Evolutionary conservation across 2,888 invertebrate genomes (phyloP), one percentile per base, ranked within the genome.

Genomic region (Pristionchus maxplancki): DNA sequence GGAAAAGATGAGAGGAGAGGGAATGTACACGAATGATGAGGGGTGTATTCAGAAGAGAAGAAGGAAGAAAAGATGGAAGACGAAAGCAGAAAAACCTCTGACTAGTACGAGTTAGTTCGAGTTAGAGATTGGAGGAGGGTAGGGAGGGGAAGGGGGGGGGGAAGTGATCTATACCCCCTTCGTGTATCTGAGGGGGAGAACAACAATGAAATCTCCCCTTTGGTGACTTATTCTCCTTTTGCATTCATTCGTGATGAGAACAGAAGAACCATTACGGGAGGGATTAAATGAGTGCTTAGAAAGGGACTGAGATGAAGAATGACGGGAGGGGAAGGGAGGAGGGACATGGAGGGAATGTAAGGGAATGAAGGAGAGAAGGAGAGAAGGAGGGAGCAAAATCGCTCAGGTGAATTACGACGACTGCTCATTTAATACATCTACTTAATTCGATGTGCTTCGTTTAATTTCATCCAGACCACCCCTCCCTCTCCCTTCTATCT

Each of bases 241-340:
- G 74, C 37, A 37, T 74, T 40, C 74, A 74, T 74, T 74, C 74
- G 40, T 74, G 74, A 74, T 74, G 74, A 74, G 40, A 74, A 74
- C 24, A 74, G n/a, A 67, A 31, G 31, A 37, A 40, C 74, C 67
- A 67, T 67, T 67, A 67, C 67, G 67, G 17, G 64, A 9, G 64
- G 74, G 40, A 74, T 74, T 74, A 40, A 74, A 74, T 74, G 74
- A 74, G 74, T 74, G 74, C 74, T 74, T 40, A 74, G 40, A 74
- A 37, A 24, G 74, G 31, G 24, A 24, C 20, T 17, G 20, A 15
- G 40, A 40, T 24, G 37, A 74, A 40, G 31, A 40, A 74, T 31
- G 34, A 34, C 67, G 67, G 67, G 34, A 34, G 67, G 24, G 58
- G 64, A 24, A 34, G 31, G 31, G 20, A 34, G 34, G 58, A 34